These are phyloP conservation scores for Aphelocoma californica DNA, from an alignment of 2,797 vertebrate species.

Conservation along the genomic window DNA sequence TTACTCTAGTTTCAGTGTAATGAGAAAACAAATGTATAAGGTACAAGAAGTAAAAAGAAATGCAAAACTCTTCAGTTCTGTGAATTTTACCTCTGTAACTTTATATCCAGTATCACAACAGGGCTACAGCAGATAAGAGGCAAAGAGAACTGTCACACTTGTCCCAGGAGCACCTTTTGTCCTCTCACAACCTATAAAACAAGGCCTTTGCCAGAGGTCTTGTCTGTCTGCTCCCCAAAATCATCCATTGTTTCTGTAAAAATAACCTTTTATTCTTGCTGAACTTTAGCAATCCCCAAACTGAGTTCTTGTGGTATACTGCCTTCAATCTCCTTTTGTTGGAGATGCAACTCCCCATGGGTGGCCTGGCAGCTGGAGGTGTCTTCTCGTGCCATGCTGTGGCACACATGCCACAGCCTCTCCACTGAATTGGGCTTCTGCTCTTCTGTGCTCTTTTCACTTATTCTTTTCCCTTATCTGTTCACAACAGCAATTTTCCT, in stretches of 20 bases:
- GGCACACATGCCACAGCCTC: background rate
- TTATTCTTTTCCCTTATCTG: constrained; percentile 37
- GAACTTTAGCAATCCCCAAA: background rate
- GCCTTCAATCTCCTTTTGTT: constrained; percentile 6
- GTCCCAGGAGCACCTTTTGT: background rate
- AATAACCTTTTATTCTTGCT: constrained; percentile 25
- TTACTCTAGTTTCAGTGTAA: background rate
- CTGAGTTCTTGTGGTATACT: background rate
- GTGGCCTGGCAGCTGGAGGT: constrained; percentile 16
- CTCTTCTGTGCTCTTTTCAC: background rate
- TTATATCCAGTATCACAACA: background rate
- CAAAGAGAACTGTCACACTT: background rate
- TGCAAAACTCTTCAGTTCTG: background rate
- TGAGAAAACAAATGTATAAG: background rate
- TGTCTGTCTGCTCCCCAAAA: background rate
- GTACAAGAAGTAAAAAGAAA: constrained; percentile 16
- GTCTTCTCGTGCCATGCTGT: constrained; percentile 5
- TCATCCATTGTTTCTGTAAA: background rate
- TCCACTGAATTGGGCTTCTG: background rate
- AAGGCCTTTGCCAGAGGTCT: background rate
- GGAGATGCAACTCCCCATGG: background rate
- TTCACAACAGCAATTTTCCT: background rate
- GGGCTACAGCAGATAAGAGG: background rate
- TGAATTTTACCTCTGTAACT: background rate
- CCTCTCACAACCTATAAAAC: background rate